These are phyloP conservation scores for Drosophila melanosoma DNA, from an alignment of 2,888 invertebrate genomes.

Conservation along the genomic window DNA sequence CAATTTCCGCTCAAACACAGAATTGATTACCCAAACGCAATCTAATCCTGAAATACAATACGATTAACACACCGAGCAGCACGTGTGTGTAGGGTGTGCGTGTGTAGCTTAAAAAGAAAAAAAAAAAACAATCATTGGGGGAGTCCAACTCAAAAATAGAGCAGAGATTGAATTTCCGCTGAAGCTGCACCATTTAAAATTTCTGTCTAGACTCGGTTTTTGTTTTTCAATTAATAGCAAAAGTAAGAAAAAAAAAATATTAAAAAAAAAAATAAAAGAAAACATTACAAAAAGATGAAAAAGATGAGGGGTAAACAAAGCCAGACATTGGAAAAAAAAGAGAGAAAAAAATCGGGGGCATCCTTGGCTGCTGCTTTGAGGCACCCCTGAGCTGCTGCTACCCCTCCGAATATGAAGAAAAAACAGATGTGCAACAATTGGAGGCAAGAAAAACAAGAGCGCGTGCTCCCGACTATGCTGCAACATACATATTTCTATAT, in stretches of 20 bases:
- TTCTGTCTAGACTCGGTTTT: constrained; percentile 67
- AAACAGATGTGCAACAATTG: constrained; percentile 59
- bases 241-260: constrained; percentile 28
- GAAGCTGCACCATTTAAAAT: constrained; percentile 65
- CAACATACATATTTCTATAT: constrained; percentile 37
- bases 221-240: constrained; percentile 72
- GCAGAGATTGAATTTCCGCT: constrained; percentile 75
- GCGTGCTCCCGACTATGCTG: constrained; percentile 74
- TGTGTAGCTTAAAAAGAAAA: constrained; percentile 17
- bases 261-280: constrained; percentile 11
- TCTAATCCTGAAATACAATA: constrained; percentile 50
- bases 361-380: constrained; percentile 43
- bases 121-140: constrained; percentile 16
- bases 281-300: constrained; percentile 26
- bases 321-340: constrained; percentile 48
- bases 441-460: constrained; percentile 44
- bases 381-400: constrained; percentile 50
- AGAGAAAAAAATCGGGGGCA: constrained; percentile 17
- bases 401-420: constrained; percentile 19
- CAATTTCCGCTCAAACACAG: constrained; percentile 56
- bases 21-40: constrained; percentile 22
- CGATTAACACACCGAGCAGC: constrained; percentile 33
- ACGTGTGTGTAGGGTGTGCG: constrained; percentile 23
- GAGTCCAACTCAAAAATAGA: constrained; percentile 67
- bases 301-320: constrained; percentile 30